Base-by-base conservation (phyloP, 2,797 vertebrate species). In the Liasis olivaceus region DNA sequence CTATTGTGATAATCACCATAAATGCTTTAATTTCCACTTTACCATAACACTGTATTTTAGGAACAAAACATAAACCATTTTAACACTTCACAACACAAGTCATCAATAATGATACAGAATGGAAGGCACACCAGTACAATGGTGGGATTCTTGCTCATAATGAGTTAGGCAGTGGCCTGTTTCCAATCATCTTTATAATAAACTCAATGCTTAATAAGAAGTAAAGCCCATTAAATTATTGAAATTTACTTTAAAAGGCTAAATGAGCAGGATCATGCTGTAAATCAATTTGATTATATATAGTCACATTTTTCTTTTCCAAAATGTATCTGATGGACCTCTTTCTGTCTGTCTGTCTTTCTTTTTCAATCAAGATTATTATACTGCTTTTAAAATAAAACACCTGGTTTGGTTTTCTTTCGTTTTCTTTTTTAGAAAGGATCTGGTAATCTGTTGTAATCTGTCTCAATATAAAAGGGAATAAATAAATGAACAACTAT, bases 381-480 rank as follows among this genome's bases (percentile, higher is more conserved):
- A 66, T 69, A 69, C 12, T 69, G 14, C 12, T 69, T 69, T 69
- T 69, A 69, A 69, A 69, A 69, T 69, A 31, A 69, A 69, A 31
- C 31, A 77, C 9, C 69, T 77, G 69, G 69, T 72, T 72, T 72
- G 15, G 69, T 42, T 77, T 77, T 42, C 31, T 77, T 77, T 54
- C 8, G 9, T 54, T 8, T 77, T 77, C 42, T 54, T 8, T 77
- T 77, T 77, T 62, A 12, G 13, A 31, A 87, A n/a, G 8, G 2
- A 22, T 0, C 0, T 20, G 54, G 22, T 51, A 91, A 69, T 59
- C 60, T 22, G 26, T 0, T 0, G 24, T 31, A 7, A 15, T 69
- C 66, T 22, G 1, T 15, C 24, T 1, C 24, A 62, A 4, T 26
- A 42, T 42, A 9, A 56, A 87, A 62, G 4, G 56, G 47, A 51